A percentile compares a stretch with the other conserved stretches of the same genome.
Conservation (phyloP, 2,113 vertebrate genomes). For the Sander lucioperca region DNA sequence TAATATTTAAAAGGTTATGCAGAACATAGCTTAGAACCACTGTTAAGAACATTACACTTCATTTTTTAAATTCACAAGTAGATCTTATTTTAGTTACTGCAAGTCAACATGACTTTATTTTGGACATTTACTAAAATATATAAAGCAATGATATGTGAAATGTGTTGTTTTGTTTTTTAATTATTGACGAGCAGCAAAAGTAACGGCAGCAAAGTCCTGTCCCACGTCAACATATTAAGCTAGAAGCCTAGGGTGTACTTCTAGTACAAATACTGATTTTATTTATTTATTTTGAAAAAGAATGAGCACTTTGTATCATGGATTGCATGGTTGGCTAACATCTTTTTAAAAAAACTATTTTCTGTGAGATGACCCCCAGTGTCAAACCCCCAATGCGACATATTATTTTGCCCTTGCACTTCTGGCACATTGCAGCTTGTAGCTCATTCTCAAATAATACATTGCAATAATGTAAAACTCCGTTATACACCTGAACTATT, state of each 20-base stretch:
- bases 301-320: not conserved
- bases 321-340: not conserved
- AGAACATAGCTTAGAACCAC: not conserved
- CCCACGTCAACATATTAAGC: too few species aligned
- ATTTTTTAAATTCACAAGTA: not conserved
- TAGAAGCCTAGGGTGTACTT: not conserved
- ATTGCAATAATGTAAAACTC: not conserved
- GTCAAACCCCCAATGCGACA: conserved; percentile 4
- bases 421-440: not conserved
- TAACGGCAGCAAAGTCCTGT: too few species aligned
- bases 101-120: not conserved
- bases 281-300: not conserved
- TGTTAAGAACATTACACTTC: not conserved
- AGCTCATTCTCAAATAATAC: conserved; percentile 9
- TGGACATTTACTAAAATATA: not conserved
- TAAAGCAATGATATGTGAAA: not conserved
- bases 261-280: not conserved
- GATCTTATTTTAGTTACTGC: too few species aligned
- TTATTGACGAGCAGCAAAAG: too few species aligned
- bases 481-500: not conserved
- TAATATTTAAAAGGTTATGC: not conserved
- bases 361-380: conserved; percentile 4
- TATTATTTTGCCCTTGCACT: conserved; percentile 17
- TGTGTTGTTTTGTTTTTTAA: too few species aligned
- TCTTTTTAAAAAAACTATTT: conserved; percentile 1